These are phyloP conservation scores for Plecturocebus donacophilus DNA, from an alignment of 2,113 vertebrate species.

Conservation along the genomic window DNA sequence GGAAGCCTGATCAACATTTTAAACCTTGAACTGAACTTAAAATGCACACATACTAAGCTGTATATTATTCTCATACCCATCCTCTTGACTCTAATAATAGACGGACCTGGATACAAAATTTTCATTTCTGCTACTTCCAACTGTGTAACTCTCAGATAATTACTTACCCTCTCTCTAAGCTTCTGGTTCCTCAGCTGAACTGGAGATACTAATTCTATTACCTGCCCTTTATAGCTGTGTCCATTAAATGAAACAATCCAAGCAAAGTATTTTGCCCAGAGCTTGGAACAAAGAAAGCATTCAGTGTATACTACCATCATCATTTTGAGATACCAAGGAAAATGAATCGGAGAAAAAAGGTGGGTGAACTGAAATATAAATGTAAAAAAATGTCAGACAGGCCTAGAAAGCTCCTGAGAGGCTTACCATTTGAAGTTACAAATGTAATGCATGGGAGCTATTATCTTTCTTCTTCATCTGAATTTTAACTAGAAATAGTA, in stretches of 20 bases:
- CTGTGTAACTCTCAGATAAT: not conserved
- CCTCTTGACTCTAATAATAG: not conserved
- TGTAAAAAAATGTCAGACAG: not conserved
- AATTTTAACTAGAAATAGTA: not conserved
- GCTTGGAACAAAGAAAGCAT: not conserved
- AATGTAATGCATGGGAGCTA: not conserved
- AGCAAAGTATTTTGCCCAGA: not conserved
- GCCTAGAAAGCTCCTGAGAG: not conserved
- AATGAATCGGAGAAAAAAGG: not conserved
- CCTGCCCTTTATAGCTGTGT: not conserved
- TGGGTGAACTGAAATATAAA: not conserved
- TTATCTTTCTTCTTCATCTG: not conserved
- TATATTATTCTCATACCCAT: not conserved
- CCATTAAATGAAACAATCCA: not conserved
- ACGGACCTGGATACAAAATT: not conserved
- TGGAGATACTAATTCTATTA: not conserved
- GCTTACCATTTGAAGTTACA: not conserved
- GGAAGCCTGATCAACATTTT: not conserved
- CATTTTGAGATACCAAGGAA: not conserved
- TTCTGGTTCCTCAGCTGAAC: not conserved
- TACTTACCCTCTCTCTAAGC: not conserved
- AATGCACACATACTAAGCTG: not conserved
- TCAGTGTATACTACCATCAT: too few relatives aligned
- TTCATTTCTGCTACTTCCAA: not conserved
- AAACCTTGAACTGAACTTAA: not conserved